These are phyloP conservation scores for Anser brachyrhynchus DNA, from an alignment of 2,113 vertebrate genomes.

Conservation along the genomic window DNA sequence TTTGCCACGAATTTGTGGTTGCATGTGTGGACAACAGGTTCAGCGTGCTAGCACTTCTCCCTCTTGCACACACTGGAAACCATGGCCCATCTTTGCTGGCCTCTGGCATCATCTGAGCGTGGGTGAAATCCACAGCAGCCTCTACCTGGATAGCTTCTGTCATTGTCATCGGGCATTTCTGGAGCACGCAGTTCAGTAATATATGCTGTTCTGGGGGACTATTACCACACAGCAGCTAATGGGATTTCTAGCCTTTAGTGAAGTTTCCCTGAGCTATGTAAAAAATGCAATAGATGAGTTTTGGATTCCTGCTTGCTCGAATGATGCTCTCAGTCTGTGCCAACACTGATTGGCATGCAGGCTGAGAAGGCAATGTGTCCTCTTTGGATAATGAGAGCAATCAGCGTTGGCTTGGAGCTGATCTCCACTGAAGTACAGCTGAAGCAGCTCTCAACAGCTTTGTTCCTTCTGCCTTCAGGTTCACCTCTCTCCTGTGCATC, in stretches of 20 bases:
- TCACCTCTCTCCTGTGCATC: conserved; percentile 15
- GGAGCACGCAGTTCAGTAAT: not conserved
- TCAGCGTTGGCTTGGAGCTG: not conserved
- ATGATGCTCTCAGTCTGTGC: not conserved
- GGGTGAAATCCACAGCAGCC: not conserved
- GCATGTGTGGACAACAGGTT: not conserved
- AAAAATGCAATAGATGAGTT: not conserved
- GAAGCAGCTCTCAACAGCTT: not conserved
- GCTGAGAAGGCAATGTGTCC: not conserved
- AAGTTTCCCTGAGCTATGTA: not conserved
- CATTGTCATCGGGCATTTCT: not conserved
- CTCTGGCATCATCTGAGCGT: not conserved
- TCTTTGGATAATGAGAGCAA: not conserved
- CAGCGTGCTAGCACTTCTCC: not conserved
- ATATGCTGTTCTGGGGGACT: not conserved
- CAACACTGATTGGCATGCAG: not conserved
- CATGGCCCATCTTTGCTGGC: not conserved
- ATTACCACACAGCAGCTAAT: not conserved
- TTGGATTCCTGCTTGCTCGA: not conserved
- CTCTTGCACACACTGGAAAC: not conserved
- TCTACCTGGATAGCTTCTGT: not conserved
- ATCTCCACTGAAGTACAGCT: not conserved
- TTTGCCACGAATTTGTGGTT: not conserved
- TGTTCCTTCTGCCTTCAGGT: conserved; percentile 19
- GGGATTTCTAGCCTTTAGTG: not conserved